A percentile compares a stretch with the other conserved stretches of the same genome.
These are phyloP conservation scores for Polyodon spathula DNA, from an alignment of 2,113 vertebrate species.

Conservation along the genomic window DNA sequence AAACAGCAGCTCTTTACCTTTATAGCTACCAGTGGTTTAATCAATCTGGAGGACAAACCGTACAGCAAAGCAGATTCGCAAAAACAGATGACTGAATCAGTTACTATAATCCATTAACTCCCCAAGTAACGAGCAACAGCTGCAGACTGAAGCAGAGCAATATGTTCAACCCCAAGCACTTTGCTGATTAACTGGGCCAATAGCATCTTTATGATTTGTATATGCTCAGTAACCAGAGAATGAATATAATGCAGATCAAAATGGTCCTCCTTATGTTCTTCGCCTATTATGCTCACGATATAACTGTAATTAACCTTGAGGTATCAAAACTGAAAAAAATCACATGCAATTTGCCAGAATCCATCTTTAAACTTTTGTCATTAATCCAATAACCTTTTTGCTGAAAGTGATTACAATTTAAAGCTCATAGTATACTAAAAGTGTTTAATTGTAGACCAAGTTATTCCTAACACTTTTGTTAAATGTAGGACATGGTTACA, in stretches of 20 bases:
- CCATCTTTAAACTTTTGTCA: conserved; percentile 2
- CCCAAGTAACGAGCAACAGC: conserved; percentile 45
- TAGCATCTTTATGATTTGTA: conserved; percentile 7
- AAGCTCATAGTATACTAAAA: no score
- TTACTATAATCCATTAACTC: conserved; percentile 68
- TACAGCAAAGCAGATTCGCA: conserved; percentile 44
- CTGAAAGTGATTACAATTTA: neutral
- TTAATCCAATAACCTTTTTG: conserved; percentile 2
- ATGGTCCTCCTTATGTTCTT: no score
- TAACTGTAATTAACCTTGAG: no score
- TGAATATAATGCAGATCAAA: neutral
- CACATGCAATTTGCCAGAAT: neutral
- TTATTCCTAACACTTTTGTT: no score
- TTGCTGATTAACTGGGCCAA: conserved; percentile 16
- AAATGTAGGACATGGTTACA: no score
- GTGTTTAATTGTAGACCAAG: no score
- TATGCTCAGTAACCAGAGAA: neutral
- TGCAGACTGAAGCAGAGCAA: conserved; percentile 64
- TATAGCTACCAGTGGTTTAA: conserved; percentile 42
- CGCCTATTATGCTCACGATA: no score
- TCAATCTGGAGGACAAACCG: conserved; percentile 59
- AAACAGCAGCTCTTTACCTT: conserved; percentile 15
- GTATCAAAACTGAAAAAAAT: neutral
- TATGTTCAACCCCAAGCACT: conserved; percentile 48
- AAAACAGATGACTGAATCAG: conserved; percentile 60